A percentile compares a stretch with the other conserved stretches of the same genome.
Evolutionary conservation across 1,140 invertebrate genomes (phyloP).

Genomic region (Drosophila varians): DNA sequence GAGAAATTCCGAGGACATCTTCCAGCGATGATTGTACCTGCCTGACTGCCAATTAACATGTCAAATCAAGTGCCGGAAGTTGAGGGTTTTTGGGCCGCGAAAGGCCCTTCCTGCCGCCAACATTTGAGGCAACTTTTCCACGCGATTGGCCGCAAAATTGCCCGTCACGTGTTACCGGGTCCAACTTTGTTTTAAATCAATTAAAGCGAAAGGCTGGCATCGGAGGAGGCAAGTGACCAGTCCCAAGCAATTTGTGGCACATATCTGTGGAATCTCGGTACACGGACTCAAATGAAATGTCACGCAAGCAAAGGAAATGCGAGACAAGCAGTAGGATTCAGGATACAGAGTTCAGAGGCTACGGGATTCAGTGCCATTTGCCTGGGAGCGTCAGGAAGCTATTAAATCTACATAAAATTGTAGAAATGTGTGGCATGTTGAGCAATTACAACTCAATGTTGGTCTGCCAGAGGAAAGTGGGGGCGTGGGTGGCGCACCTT

Average conservation of each 20-base stretch:
- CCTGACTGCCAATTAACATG: conserved; percentile 72
- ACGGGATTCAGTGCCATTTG: conserved; percentile 15
- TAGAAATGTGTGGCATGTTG: conserved; percentile 75
- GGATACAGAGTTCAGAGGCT: neutral
- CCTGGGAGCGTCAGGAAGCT: conserved; percentile 65
- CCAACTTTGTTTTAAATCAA: conserved; percentile 49
- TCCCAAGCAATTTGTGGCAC: conserved; percentile 32
- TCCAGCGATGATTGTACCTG: conserved; percentile 13
- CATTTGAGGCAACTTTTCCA: conserved; percentile 37
- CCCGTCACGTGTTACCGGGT: conserved; percentile 28
- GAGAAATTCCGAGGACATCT: neutral
- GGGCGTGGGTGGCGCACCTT: conserved; percentile 51
- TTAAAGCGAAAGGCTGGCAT: conserved; percentile 18
- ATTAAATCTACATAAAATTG: conserved; percentile 82
- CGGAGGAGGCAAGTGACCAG: conserved; percentile 24
- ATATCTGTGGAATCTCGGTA: conserved; percentile 56
- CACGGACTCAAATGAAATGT: conserved; percentile 68
- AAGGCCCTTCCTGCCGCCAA: conserved; percentile 36
- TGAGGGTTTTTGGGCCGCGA: conserved; percentile 61
- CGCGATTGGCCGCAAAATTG: conserved; percentile 49
- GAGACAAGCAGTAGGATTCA: conserved; percentile 46
- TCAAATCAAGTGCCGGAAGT: conserved; percentile 73
- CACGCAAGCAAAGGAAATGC: conserved; percentile 75
- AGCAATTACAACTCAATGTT: conserved; percentile 75
- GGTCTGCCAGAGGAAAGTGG: no score